phyloP scores from a whole-genome alignment of 2,797 vertebrate species.

The Thaleichthys pacificus region DNA sequence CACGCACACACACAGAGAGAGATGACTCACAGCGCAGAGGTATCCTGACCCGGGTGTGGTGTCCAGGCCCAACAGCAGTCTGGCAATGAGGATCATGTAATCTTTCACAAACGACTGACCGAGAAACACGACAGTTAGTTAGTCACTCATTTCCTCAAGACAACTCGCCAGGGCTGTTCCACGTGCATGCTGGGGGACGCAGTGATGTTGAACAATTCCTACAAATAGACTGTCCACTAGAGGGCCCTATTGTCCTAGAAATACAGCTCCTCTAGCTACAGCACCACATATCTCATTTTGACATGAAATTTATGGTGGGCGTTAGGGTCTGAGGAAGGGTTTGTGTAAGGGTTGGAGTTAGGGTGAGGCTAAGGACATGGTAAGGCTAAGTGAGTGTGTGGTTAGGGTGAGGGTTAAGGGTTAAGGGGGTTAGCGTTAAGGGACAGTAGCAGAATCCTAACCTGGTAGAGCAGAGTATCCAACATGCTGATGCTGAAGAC shows the following conservation, averaged over 20 bases:
- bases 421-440: neutral
- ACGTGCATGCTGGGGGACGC: neutral
- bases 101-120: slow-evolving; percentile 83
- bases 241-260: slow-evolving; percentile 46
- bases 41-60: slow-evolving; percentile 83
- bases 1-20: slow-evolving; percentile 1
- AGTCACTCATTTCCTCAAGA: neutral
- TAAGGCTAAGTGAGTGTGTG: too few species aligned
- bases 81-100: slow-evolving; percentile 84
- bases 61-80: slow-evolving; percentile 80
- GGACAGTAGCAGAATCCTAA: slow-evolving; percentile 30
- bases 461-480: slow-evolving; percentile 83
- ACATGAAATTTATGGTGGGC: too few species aligned
- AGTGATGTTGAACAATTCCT: too few species aligned
- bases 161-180: neutral
- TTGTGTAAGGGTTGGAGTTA: too few species aligned
- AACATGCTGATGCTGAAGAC: slow-evolving; percentile 85
- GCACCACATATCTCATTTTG: neutral
- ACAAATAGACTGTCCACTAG: slow-evolving; percentile 52
- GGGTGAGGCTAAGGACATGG: too few species aligned
- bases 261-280: neutral
- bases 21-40: slow-evolving; percentile 80
- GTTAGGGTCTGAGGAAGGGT: too few species aligned
- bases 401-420: too few species aligned
- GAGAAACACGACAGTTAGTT: slow-evolving; percentile 30